These are phyloP conservation scores for Osedax fenrisi DNA, from an alignment of 2,888 invertebrate genomes.

Conservation along the genomic window DNA sequence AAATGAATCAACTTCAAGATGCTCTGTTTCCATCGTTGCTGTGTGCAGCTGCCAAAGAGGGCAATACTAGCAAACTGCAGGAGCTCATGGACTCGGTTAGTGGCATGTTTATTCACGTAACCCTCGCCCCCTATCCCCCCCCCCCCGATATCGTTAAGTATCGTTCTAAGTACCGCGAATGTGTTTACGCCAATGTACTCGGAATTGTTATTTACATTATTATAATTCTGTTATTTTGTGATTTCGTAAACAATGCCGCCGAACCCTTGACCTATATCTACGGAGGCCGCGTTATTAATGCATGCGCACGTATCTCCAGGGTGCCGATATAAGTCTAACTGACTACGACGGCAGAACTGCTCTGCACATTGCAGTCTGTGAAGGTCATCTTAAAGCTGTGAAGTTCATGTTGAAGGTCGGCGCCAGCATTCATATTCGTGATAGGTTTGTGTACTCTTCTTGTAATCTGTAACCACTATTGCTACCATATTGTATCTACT, in stretches of 20 bases:
- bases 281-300: too few species aligned
- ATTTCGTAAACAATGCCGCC: too few species aligned
- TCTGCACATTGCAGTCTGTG: conserved; percentile 66
- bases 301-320: conserved; percentile 33
- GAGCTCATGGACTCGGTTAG: conserved; percentile 40
- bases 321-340: conserved; percentile 28
- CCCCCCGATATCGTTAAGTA: too few species aligned
- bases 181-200: too few species aligned
- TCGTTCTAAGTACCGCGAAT: too few species aligned
- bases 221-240: too few species aligned
- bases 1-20: conserved; percentile 41
- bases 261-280: too few species aligned
- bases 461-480: too few species aligned
- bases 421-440: conserved; percentile 69
- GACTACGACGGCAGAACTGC: conserved; percentile 68
- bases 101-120: too few species aligned
- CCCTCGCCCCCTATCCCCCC: too few species aligned
- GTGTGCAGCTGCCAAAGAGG: conserved; percentile 57
- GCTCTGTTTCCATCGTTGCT: conserved; percentile 63
- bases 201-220: too few species aligned
- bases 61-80: conserved; percentile 54
- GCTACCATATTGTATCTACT: too few species aligned
- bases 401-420: conserved; percentile 66
- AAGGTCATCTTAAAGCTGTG: conserved; percentile 61
- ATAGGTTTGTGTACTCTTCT: conserved; percentile 44